Conservation (phyloP, 2,113 vertebrate genomes). For the Myrmophylax atrothorax region DNA sequence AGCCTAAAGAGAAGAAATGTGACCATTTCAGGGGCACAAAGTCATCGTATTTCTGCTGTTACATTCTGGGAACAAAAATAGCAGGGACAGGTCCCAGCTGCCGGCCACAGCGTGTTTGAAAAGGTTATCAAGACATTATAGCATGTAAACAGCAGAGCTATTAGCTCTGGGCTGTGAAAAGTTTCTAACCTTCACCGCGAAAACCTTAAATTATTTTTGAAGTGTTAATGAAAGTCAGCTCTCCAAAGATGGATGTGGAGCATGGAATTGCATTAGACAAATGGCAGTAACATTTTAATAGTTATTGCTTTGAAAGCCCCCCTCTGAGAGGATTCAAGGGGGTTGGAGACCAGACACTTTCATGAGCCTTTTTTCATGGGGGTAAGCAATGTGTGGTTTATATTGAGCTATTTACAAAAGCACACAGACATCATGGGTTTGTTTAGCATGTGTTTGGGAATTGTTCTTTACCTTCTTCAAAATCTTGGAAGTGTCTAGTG, state of each 20-base stretch:
- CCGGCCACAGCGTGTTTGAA: slow-evolving; percentile 68
- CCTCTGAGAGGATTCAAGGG: slow-evolving; percentile 30
- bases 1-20: slow-evolving; percentile 67
- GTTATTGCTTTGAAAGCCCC: slow-evolving; percentile 71
- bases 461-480: background rate
- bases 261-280: slow-evolving; percentile 76
- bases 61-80: slow-evolving; percentile 69
- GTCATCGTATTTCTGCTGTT: slow-evolving; percentile 60
- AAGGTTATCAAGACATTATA: slow-evolving; percentile 79
- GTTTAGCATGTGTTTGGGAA: background rate
- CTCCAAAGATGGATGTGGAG: slow-evolving; percentile 75
- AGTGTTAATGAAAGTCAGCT: slow-evolving; percentile 80
- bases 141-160: slow-evolving; percentile 77
- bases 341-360: slow-evolving; percentile 40
- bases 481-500: background rate
- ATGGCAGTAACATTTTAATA: slow-evolving; percentile 77
- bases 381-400: background rate
- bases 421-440: background rate
- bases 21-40: slow-evolving; percentile 66
- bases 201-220: slow-evolving; percentile 83
- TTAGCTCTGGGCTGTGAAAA: slow-evolving; percentile 78
- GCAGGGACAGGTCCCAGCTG: slow-evolving; percentile 72
- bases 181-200: slow-evolving; percentile 78
- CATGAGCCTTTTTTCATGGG: background rate
- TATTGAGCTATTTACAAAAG: background rate